A percentile compares a stretch with the other conserved stretches of the same genome.
Conservation (phyloP, 2,888 invertebrate genomes). For the Drosophila siamana region DNA sequence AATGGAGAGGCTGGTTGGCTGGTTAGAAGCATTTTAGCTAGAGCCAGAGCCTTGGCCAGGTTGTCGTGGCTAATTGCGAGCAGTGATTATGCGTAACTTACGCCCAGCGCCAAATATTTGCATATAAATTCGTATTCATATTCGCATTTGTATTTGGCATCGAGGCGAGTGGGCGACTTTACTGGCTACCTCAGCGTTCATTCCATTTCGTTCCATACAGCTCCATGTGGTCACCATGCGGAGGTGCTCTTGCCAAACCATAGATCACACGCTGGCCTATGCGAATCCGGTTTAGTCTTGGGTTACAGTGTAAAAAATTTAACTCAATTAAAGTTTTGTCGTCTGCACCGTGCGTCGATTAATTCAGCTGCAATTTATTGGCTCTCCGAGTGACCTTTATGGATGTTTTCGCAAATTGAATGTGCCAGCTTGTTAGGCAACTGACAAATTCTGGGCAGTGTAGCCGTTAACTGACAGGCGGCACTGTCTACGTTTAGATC, state of each 20-base stretch:
- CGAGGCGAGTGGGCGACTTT: slow-evolving; percentile 44
- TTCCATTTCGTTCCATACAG: not conserved
- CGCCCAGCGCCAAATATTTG: slow-evolving; percentile 61
- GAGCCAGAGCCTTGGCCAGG: slow-evolving; percentile 11
- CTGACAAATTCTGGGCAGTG: slow-evolving; percentile 27
- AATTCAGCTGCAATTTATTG: slow-evolving; percentile 53
- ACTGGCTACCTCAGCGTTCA: slow-evolving; percentile 31
- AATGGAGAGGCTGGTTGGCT: slow-evolving; percentile 31
- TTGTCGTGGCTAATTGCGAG: slow-evolving; percentile 15
- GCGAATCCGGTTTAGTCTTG: slow-evolving; percentile 60
- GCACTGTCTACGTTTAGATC: slow-evolving; percentile 33
- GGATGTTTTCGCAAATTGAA: slow-evolving; percentile 57
- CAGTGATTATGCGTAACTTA: slow-evolving; percentile 63
- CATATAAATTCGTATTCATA: slow-evolving; percentile 51
- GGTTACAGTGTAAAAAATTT: slow-evolving; percentile 52
- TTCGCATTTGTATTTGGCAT: too few species aligned
- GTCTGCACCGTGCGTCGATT: slow-evolving; percentile 47
- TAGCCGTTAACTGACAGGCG: slow-evolving; percentile 23
- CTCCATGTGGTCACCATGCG: slow-evolving; percentile 13
- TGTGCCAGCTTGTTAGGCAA: slow-evolving; percentile 22
- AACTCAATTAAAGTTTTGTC: slow-evolving; percentile 65
- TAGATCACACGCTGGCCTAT: slow-evolving; percentile 20
- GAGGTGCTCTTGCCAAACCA: slow-evolving; percentile 2
- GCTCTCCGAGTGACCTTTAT: slow-evolving; percentile 44
- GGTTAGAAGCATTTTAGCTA: not conserved